Evolutionary conservation across 2,888 invertebrate genomes (phyloP), one percentile per base, ranked within the genome.

Genomic region (Eristalinus sepulchralis): DNA sequence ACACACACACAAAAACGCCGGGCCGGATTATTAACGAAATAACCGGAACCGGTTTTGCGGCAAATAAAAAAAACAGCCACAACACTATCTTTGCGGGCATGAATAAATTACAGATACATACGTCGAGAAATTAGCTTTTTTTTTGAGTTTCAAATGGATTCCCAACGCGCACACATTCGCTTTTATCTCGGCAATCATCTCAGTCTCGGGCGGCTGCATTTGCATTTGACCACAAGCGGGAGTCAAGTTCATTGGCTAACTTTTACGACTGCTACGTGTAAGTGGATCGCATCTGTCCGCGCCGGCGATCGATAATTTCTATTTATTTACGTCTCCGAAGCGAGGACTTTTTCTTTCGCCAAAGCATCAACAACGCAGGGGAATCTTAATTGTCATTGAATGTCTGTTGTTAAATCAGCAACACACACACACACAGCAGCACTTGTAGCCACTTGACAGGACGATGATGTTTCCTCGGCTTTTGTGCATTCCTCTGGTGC

Each of bases 171-270:
- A 47, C 2, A 27, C 27, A 5, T 5, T 27, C 47, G 47, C 47
- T 17, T 47, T 47, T 20, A 47, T 47, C 47, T n/a, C 8, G 17
- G 17, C 47, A 47, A 17, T 47, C 47, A 47, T 47, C 47, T 47
- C 6, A 1, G n/a, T 5, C 1, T 47, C 47, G 17, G 17, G 17
- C 47, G 47, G 17, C 17, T 73, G 55, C 34, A 73, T 73, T 55
- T 73, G 73, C 64, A 73, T 47, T 66, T 66, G 36, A 39, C 66
- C 75, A 66, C 66, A 75, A 75, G 55, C 34, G n/a, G n/a, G 64
- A 59, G 31, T 75, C 75, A 66, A 66, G 70, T 70, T 70, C 59
- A 36, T 36, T 36, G 59, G 70, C 27, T 22, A 59, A 70, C 24
- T 36, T 55, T 57, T 59, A 59, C 36, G 20, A 20, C 17, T 2